Base-by-base conservation (phyloP, 2,797 vertebrate genomes). In the Enteromius treurensis region DNA sequence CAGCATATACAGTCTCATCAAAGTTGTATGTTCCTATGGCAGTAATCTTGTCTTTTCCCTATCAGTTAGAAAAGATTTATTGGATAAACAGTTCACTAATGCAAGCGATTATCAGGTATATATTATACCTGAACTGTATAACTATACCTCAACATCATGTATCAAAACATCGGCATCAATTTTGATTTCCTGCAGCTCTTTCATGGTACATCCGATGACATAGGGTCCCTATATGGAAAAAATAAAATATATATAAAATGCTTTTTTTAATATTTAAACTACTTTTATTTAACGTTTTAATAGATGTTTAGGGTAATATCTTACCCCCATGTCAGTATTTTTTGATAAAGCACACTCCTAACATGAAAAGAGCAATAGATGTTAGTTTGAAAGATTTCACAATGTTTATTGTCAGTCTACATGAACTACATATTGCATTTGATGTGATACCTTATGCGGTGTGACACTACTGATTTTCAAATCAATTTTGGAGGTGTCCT, bases 141-240 rank as follows among this genome's bases (percentile, higher is more conserved):
- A n/a, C 68, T 68, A 62, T 88, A 89, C 91, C 90, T 85, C 5
- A 83, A 85, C 73, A 51, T 78, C 65, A 23, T 21, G 51, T 77
- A 90, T 88, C 3, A 64, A 0, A 11, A 80, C 85, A 0, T 21
- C 5, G 21, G 81, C 71, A 21, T 7, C n/a, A 21, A 92, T 80
- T 10, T 19, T 75, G 29, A 88, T 86, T 6, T 88, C n/a, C 40
- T 80, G 58, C 53, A 88, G 40, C 32, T 82, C 9, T 82, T 21
- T 88, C 51, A 89, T 47, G 4, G 2, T 60, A 69, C 91, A 92
- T 0, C 1, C 23, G 47, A 90, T 79, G 15, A 11, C 9, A 76
- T 37, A 65, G 5, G 26, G 11, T 34, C 0, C 26, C 80, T 67
- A 13, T 11, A 82, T 23, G 11, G 37, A 78, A 40, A 87, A 78